Conservation (phyloP, 2,797 vertebrate species). For the Eremophila alpestris region DNA sequence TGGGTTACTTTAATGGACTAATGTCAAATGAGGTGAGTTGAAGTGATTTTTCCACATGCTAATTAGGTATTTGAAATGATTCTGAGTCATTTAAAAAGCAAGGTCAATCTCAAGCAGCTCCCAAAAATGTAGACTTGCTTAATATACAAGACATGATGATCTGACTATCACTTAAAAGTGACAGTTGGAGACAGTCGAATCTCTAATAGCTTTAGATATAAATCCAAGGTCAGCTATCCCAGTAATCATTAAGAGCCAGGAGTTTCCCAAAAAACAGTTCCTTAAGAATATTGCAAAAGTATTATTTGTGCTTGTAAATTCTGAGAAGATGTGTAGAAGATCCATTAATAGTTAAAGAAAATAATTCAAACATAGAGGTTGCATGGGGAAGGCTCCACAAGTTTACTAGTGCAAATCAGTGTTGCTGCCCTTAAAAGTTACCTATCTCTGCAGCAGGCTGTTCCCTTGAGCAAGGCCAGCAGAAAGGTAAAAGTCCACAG, state of each 20-base stretch:
- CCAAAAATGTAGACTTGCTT: slow-evolving; percentile 51
- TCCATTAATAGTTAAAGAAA: neutral
- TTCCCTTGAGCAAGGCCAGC: neutral
- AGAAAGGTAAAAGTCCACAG: neutral
- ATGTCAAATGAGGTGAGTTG: slow-evolving; percentile 35
- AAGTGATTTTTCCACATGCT: slow-evolving; percentile 34
- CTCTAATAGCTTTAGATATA: slow-evolving; percentile 22
- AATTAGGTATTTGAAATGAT: slow-evolving; percentile 65
- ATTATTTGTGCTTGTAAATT: neutral
- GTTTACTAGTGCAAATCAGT: neutral
- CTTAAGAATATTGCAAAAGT: neutral
- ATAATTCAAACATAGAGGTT: neutral
- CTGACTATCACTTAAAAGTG: slow-evolving; percentile 17
- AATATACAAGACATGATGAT: slow-evolving; percentile 32
- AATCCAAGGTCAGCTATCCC: slow-evolving; percentile 21
- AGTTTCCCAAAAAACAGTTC: neutral
- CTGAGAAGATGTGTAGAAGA: neutral
- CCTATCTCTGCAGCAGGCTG: neutral
- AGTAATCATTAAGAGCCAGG: neutral
- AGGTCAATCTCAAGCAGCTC: slow-evolving; percentile 58
- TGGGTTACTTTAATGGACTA: neutral
- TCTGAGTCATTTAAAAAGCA: slow-evolving; percentile 58
- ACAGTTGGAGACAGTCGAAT: slow-evolving; percentile 29
- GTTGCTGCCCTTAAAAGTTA: neutral
- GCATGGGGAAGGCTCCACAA: neutral